A percentile compares a stretch with the other conserved stretches of the same genome.
Evolutionary conservation across 2,797 vertebrate species (phyloP).

Genomic region (Tadarida brasiliensis): DNA sequence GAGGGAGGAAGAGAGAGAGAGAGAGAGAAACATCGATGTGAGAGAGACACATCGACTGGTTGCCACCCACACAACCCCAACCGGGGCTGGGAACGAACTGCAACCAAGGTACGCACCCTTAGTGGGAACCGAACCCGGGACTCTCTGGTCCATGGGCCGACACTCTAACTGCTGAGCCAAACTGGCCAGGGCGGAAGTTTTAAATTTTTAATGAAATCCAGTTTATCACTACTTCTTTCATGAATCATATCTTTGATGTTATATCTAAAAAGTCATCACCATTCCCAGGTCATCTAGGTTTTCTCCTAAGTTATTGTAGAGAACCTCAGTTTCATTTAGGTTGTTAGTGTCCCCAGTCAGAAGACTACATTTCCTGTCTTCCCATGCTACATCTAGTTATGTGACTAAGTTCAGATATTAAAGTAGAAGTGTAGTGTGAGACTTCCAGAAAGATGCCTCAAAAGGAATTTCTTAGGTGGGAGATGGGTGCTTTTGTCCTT

Average conservation of each 20-base stretch:
- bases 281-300: background rate
- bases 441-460: background rate
- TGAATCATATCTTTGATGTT: background rate
- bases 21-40: too few relatives aligned
- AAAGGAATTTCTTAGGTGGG: background rate
- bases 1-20: too few relatives aligned
- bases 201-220: background rate
- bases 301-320: background rate
- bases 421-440: background rate
- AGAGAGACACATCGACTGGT: too few relatives aligned
- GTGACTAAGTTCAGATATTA: background rate
- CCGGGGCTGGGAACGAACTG: too few relatives aligned
- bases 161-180: too few relatives aligned
- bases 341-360: background rate
- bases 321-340: background rate
- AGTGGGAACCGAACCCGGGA: too few relatives aligned
- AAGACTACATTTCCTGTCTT: background rate
- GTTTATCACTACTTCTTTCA: background rate
- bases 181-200: background rate
- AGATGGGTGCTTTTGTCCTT: background rate
- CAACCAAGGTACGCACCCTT: too few relatives aligned
- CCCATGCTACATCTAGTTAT: background rate
- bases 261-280: background rate
- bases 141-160: too few relatives aligned
- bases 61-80: too few relatives aligned